phyloP scores from a whole-genome alignment of 1,140 invertebrate genomes.

The Microplitis demolitor region DNA sequence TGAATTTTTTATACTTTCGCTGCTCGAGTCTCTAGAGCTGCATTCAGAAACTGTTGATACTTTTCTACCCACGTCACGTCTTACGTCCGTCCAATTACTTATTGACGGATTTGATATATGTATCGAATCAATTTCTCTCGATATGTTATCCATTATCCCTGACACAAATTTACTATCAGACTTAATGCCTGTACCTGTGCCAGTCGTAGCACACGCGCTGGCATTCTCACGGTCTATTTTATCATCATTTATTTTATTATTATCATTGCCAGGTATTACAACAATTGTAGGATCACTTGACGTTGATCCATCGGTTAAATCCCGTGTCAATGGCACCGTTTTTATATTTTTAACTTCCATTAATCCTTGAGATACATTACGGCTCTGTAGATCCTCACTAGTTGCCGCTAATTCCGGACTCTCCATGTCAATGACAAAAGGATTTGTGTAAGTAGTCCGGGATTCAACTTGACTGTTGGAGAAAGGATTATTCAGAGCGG shows the following conservation, averaged over 20 bases:
- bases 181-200: too few species aligned
- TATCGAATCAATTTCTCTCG: neutral
- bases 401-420: neutral
- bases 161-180: neutral
- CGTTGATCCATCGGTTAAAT: neutral
- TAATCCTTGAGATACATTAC: conserved; percentile 14
- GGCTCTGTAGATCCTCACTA: neutral
- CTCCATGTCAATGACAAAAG: conserved; percentile 19
- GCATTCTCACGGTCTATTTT: neutral
- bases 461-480: neutral
- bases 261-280: neutral
- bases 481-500: conserved; percentile 24
- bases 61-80: conserved; percentile 22
- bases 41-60: conserved; percentile 27
- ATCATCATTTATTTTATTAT: neutral
- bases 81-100: conserved; percentile 25
- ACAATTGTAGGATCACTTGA: neutral
- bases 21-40: conserved; percentile 5
- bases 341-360: conserved; percentile 21
- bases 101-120: conserved; percentile 28
- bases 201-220: too few species aligned
- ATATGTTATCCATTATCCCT: neutral
- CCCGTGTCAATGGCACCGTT: neutral
- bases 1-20: conserved; percentile 30
- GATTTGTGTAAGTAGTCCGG: conserved; percentile 4